phyloP scores from a whole-genome alignment of 2,113 vertebrate genomes.

The Mormyrus iriodes region DNA sequence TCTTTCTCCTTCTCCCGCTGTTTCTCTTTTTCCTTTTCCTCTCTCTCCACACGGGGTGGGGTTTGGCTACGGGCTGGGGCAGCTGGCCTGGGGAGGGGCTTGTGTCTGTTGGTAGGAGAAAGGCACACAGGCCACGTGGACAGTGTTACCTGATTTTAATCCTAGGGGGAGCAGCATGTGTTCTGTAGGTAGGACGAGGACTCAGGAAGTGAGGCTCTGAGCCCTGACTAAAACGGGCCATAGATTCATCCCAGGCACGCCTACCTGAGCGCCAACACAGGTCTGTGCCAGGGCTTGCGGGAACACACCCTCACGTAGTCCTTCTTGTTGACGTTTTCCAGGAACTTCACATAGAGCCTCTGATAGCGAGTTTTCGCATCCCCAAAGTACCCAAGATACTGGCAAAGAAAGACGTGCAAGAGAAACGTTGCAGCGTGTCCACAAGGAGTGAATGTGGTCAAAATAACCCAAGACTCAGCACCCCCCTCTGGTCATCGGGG shows the following conservation, averaged over 20 bases:
- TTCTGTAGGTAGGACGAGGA: neutral
- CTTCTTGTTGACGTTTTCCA: slow-evolving; percentile 90
- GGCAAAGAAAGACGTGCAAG: slow-evolving; percentile 17
- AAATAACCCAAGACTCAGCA: neutral
- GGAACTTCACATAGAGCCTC: slow-evolving; percentile 84
- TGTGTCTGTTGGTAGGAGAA: slow-evolving; percentile 26
- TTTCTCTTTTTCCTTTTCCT: slow-evolving; percentile 20
- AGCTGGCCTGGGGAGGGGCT: slow-evolving; percentile 35
- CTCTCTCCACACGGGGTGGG: slow-evolving; percentile 32
- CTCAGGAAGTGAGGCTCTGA: neutral
- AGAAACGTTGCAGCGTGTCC: neutral
- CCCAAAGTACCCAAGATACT: slow-evolving; percentile 88
- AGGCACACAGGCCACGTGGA: neutral
- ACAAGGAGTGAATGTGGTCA: no score
- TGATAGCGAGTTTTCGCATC: slow-evolving; percentile 86
- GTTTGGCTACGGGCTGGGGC: slow-evolving; percentile 35
- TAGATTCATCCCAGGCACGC: neutral
- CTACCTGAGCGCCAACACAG: slow-evolving; percentile 72
- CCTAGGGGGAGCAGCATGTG: neutral
- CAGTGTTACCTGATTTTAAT: neutral
- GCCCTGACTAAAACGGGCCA: neutral
- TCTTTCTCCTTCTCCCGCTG: slow-evolving; percentile 14
- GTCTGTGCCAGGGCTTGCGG: slow-evolving; percentile 80
- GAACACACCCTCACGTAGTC: slow-evolving; percentile 85
- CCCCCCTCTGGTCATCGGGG: neutral